Evolutionary conservation across 92 coral and sea anemone species (phyloP).

Genomic region (Porites cylindrica): DNA sequence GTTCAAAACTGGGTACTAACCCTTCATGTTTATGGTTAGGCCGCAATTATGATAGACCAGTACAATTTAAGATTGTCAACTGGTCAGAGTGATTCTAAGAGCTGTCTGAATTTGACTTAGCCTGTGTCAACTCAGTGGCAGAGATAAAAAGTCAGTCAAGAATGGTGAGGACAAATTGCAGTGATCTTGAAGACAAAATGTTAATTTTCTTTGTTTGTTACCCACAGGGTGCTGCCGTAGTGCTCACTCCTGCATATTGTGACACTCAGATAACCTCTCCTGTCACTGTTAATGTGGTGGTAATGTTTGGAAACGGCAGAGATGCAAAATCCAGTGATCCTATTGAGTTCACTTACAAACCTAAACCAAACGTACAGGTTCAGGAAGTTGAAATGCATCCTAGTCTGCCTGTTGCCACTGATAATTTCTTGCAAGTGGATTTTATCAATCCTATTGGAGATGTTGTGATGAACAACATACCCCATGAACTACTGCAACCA

Average conservation of each 20-base stretch:
- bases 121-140: not conserved
- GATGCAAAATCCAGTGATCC: conserved; percentile 93
- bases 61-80: no score
- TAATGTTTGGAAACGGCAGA: conserved; percentile 77
- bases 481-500: conserved; percentile 12
- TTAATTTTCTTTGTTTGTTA: not conserved
- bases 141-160: no score
- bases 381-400: conserved; percentile 53
- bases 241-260: conserved; percentile 85
- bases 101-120: no score
- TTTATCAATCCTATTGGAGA: conserved; percentile 20
- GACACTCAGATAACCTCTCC: conserved; percentile 88
- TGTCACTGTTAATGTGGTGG: conserved; percentile 90
- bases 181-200: no score
- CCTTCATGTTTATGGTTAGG: no score
- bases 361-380: conserved; percentile 51
- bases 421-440: conserved; percentile 23
- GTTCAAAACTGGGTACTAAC: no score
- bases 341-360: conserved; percentile 93
- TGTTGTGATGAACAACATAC: conserved; percentile 27
- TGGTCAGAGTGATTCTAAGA: no score
- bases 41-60: no score
- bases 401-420: conserved; percentile 29
- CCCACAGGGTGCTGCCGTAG: conserved; percentile 95
- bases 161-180: not conserved